These are phyloP conservation scores for Chelon auratus DNA, from an alignment of 2,797 vertebrate species.

Conservation along the genomic window DNA sequence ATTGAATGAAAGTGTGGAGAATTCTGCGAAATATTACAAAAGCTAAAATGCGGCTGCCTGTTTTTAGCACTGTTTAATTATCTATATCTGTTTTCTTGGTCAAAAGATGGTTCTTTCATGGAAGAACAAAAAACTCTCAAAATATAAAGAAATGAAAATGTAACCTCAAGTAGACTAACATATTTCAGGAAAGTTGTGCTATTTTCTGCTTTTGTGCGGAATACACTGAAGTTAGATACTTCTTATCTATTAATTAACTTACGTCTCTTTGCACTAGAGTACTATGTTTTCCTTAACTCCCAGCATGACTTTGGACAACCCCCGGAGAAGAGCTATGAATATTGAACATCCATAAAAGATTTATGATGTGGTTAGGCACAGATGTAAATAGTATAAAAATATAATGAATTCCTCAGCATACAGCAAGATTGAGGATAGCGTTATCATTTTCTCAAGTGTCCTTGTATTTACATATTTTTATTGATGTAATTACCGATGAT, in stretches of 20 bases:
- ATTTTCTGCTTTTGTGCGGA: no score
- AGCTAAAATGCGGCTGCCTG: background rate
- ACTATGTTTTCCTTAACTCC: slow-evolving; percentile 6
- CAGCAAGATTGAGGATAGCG: background rate
- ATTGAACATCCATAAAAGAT: slow-evolving; percentile 15
- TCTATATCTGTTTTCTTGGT: no score
- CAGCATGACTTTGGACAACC: slow-evolving; percentile 9
- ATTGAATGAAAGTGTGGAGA: background rate
- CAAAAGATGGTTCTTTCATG: no score
- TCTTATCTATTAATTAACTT: slow-evolving; percentile 4
- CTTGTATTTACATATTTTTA: slow-evolving; percentile 3
- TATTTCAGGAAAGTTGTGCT: background rate
- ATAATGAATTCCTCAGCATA: background rate
- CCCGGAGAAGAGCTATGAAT: background rate
- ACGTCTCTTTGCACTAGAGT: slow-evolving; percentile 1
- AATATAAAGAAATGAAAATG: no score
- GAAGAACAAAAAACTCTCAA: no score
- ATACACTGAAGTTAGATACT: background rate
- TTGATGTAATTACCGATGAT: slow-evolving; percentile 13
- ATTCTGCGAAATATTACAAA: background rate
- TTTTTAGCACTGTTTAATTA: background rate
- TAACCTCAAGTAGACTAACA: background rate
- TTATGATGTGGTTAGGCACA: slow-evolving; percentile 7
- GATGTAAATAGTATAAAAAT: slow-evolving; percentile 5
- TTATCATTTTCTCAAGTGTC: background rate